phyloP scores from a whole-genome alignment of 2,888 invertebrate genomes.

The Ichneumoninae sp. region DNA sequence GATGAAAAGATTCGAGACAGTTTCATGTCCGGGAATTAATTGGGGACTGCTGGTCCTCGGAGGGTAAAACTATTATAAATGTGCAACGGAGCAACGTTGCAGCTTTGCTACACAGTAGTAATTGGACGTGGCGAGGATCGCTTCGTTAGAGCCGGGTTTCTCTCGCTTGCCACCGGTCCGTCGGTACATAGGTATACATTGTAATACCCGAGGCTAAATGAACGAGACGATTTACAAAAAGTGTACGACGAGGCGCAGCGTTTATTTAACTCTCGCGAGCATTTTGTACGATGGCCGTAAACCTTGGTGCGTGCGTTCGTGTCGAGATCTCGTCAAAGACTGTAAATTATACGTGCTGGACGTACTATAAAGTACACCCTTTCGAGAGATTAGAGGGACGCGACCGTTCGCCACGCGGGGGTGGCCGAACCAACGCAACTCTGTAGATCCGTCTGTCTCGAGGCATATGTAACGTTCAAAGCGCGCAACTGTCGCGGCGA shows the following conservation, averaged over 20 bases:
- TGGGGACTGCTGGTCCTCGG: no score
- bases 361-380: neutral
- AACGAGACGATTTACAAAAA: no score
- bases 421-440: slow-evolving; percentile 22
- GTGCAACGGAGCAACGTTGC: slow-evolving; percentile 26
- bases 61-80: slow-evolving; percentile 22
- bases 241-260: no score
- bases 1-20: no score
- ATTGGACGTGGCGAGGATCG: slow-evolving; percentile 46
- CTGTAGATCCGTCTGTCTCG: slow-evolving; percentile 5
- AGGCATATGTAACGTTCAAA: no score
- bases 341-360: no score
- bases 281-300: no score
- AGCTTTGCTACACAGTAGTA: slow-evolving; percentile 45
- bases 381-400: slow-evolving; percentile 40
- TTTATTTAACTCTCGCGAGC: no score
- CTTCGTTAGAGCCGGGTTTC: slow-evolving; percentile 35
- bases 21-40: no score
- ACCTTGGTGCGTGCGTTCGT: no score
- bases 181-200: slow-evolving; percentile 9
- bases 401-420: slow-evolving; percentile 25
- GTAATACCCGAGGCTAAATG: neutral
- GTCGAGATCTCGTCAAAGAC: no score
- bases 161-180: slow-evolving; percentile 17
- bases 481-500: neutral